These are phyloP conservation scores for Morpho deidamia DNA, from an alignment of 2,888 invertebrate species.

Conservation along the genomic window DNA sequence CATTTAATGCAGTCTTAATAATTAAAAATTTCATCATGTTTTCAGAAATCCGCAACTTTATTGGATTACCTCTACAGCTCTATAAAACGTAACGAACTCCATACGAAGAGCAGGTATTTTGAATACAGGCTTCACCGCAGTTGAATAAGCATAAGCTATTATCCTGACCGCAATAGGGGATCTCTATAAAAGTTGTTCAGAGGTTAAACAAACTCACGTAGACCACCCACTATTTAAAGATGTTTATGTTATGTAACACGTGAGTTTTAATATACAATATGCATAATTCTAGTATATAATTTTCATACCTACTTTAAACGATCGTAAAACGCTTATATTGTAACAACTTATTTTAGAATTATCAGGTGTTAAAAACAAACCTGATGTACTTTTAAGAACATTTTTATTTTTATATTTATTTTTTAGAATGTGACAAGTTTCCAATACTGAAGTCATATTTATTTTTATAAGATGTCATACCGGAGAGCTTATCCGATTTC, in stretches of 20 bases:
- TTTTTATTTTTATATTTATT: too few relatives aligned
- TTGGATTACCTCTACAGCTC: conserved; percentile 10
- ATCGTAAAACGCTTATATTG: too few relatives aligned
- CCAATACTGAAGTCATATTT: too few relatives aligned
- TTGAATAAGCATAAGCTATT: conserved; percentile 21
- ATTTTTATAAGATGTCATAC: too few relatives aligned
- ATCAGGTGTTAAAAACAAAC: too few relatives aligned
- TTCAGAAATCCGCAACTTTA: conserved; percentile 15
- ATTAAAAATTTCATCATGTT: conserved; percentile 6
- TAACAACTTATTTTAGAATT: too few relatives aligned
- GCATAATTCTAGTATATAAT: too few relatives aligned
- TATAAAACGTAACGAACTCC: conserved; percentile 7
- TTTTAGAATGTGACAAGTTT: too few relatives aligned
- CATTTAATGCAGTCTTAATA: conserved; percentile 6
- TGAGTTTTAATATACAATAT: too few relatives aligned
- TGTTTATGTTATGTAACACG: conserved; percentile 48
- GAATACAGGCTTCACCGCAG: conserved; percentile 16
- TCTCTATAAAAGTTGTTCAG: conserved; percentile 16
- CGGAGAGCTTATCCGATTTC: too few relatives aligned
- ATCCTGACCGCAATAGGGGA: conserved; percentile 17
- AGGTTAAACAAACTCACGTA: conserved; percentile 14
- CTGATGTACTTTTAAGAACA: too few relatives aligned
- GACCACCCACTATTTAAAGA: conserved; percentile 77
- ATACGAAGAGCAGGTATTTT: conserved; percentile 15
- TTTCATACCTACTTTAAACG: too few relatives aligned